Percentiles rank a stretch among this genome's conserved stretches.
Evolutionary conservation across 2,113 vertebrate genomes (phyloP).

Genomic region (Psettodes erumei): DNA sequence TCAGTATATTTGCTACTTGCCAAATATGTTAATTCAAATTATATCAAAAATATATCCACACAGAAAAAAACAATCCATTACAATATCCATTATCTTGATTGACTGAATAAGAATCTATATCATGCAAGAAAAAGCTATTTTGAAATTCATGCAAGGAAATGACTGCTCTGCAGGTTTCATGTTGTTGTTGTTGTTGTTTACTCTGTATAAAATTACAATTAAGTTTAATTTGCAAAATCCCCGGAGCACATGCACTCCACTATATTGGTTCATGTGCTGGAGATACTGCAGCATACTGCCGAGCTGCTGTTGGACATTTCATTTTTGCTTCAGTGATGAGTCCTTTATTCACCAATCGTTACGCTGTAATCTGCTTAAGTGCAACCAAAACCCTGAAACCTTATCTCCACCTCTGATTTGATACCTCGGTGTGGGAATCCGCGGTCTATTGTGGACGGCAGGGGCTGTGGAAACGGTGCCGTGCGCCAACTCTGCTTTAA

Average conservation of each 20-base stretch:
- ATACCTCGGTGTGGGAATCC: conserved; percentile 11
- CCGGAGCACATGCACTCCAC: neutral
- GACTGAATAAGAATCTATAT: conserved; percentile 1
- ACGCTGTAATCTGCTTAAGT: conserved; percentile 54
- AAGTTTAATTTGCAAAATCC: conserved; percentile 6
- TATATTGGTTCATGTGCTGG: conserved; percentile 1
- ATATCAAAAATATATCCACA: too few relatives aligned
- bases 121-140: conserved; percentile 15
- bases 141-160: neutral
- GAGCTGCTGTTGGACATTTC: conserved; percentile 48
- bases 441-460: neutral
- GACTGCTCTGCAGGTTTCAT: conserved; percentile 4
- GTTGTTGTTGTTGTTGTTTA: conserved; percentile 4
- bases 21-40: too few relatives aligned
- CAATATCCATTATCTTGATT: conserved; percentile 21
- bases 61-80: too few relatives aligned
- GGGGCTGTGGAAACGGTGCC: neutral
- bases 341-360: conserved; percentile 46
- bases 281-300: conserved; percentile 13
- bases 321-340: conserved; percentile 47
- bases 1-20: neutral
- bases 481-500: neutral
- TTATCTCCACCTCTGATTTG: conserved; percentile 44
- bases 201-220: conserved; percentile 4
- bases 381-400: conserved; percentile 54